A percentile compares a stretch with the other conserved stretches of the same genome.
Conservation (phyloP, 2,113 vertebrate genomes). For the Thamnophis sirtalis region DNA sequence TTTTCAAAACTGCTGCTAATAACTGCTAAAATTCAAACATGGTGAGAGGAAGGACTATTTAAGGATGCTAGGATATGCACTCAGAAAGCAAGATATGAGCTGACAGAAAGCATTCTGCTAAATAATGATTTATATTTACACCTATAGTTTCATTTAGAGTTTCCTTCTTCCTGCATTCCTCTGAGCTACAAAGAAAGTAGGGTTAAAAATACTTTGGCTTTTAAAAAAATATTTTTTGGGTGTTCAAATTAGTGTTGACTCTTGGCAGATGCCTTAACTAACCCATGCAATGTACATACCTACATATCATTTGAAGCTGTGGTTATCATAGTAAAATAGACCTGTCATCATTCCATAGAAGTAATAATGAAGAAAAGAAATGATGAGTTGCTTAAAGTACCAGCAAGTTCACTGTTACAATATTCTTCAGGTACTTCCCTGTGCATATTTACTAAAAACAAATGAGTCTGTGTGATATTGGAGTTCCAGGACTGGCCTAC, state of each 20-base stretch:
- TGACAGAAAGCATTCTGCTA: neutral
- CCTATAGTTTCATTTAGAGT: neutral
- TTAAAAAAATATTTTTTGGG: neutral
- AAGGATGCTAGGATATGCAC: neutral
- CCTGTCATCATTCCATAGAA: neutral
- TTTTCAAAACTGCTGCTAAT: neutral
- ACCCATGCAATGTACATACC: neutral
- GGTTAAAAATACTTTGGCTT: neutral
- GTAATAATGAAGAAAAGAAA: neutral
- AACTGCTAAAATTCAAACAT: neutral
- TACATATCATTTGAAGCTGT: neutral
- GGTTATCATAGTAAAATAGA: neutral
- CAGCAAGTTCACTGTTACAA: neutral
- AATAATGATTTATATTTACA: neutral
- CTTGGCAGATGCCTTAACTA: neutral
- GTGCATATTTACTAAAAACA: neutral
- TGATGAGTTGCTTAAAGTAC: neutral
- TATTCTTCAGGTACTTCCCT: neutral
- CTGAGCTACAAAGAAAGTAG: neutral
- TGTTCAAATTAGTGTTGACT: neutral
- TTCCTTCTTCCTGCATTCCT: neutral
- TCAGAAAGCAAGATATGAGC: too few species aligned
- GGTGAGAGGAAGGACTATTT: neutral
- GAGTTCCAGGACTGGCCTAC: neutral
- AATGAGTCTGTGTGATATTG: neutral